These are phyloP conservation scores for Odontocerum albicorne DNA, from an alignment of 2,888 invertebrate species.

Conservation along the genomic window DNA sequence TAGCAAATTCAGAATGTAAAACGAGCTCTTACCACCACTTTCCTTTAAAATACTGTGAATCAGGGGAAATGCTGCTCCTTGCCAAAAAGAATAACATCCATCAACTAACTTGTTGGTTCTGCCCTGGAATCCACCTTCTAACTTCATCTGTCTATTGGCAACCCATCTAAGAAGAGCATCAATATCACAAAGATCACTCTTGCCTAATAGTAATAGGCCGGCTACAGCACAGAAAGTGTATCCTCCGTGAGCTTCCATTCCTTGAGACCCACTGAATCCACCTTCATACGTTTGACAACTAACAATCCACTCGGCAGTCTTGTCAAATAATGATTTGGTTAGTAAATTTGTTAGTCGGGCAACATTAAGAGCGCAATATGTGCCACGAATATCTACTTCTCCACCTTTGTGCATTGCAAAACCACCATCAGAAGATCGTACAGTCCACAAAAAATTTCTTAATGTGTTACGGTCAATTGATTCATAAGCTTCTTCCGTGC, in stretches of 20 bases:
- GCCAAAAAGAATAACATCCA: constrained; percentile 99
- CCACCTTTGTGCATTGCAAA: constrained; percentile 91
- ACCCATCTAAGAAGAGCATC: constrained; percentile 84
- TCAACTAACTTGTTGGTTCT: constrained; percentile 98
- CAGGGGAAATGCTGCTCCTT: constrained; percentile 89
- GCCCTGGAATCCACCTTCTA: constrained; percentile 97
- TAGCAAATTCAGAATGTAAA: no score
- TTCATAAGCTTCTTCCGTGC: constrained; percentile 81
- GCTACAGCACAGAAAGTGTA: constrained; percentile 98
- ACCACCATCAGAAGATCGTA: constrained; percentile 84
- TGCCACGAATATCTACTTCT: constrained; percentile 92
- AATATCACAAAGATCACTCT: constrained; percentile 73
- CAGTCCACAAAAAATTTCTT: constrained; percentile 74
- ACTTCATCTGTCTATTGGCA: constrained; percentile 86
- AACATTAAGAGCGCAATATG: constrained; percentile 94
- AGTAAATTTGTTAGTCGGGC: constrained; percentile 84
- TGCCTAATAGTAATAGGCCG: constrained; percentile 79
- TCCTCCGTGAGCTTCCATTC: constrained; percentile 99
- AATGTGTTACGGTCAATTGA: constrained; percentile 82
- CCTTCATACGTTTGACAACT: constrained; percentile 99
- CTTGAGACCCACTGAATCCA: constrained; percentile 92
- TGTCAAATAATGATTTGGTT: constrained; percentile 75
- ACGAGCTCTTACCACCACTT: no score
- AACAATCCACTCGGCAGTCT: constrained; percentile 90
- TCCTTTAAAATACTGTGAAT: constrained; percentile 72